Evolutionary conservation across 2,113 vertebrate genomes (phyloP).

Genomic region (Ellobius talpinus): DNA sequence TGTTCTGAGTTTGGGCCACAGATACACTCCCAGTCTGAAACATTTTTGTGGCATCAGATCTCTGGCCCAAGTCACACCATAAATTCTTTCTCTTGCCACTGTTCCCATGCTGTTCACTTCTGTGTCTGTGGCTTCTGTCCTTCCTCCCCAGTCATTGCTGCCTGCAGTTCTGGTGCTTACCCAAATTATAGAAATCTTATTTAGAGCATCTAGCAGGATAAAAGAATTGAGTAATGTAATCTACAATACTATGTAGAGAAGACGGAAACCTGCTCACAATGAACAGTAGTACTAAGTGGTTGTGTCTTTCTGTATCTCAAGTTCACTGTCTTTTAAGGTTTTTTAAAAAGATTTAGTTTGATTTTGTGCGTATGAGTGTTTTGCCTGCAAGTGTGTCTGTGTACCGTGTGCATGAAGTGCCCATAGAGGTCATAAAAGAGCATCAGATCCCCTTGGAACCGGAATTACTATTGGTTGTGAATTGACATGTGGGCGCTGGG

Average conservation of each 20-base stretch:
- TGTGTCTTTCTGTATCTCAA: conserved; percentile 46
- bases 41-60: not conserved
- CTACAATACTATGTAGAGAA: conserved; percentile 42
- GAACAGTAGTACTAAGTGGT: conserved; percentile 20
- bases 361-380: not conserved
- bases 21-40: not conserved
- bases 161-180: not conserved
- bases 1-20: not conserved
- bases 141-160: not conserved
- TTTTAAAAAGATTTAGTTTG: not conserved
- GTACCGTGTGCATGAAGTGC: not conserved
- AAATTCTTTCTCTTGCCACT: conserved; percentile 33
- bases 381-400: not conserved
- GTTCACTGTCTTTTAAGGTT: conserved; percentile 1
- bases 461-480: not conserved
- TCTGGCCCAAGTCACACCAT: not conserved
- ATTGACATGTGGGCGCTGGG: not conserved
- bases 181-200: conserved; percentile 34
- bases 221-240: conserved; percentile 33
- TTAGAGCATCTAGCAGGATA: conserved; percentile 30
- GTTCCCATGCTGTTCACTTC: not conserved
- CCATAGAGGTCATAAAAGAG: not conserved
- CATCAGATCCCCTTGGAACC: not conserved
- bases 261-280: conserved; percentile 45
- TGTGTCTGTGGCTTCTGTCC: not conserved